Percentiles rank a stretch among this genome's conserved stretches.
Evolutionary conservation across 2,888 invertebrate species (phyloP).

Genomic region (Hirtodrosophila duncani): DNA sequence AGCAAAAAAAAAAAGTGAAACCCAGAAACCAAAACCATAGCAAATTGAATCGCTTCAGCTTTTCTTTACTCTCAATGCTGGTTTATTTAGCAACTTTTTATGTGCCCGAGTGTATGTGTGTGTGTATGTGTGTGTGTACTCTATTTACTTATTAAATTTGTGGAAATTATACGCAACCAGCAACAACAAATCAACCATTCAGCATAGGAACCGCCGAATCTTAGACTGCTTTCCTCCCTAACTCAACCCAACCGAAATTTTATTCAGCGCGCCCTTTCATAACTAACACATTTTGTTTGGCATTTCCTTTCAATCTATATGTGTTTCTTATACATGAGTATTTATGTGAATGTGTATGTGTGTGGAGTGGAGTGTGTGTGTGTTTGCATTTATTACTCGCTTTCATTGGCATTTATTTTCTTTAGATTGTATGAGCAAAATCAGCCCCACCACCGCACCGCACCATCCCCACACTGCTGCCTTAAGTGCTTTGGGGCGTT

Average conservation of each 20-base stretch:
- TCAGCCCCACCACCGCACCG: constrained; percentile 11
- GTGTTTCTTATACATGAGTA: constrained; percentile 19
- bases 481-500: constrained; percentile 36
- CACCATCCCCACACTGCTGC: constrained; percentile 8
- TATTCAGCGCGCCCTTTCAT: constrained; percentile 38
- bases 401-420: constrained; percentile 70
- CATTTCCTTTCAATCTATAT: constrained; percentile 43
- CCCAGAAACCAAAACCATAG: constrained; percentile 1
- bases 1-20: background rate
- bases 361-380: constrained; percentile 14
- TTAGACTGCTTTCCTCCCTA: background rate
- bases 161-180: constrained; percentile 52
- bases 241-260: background rate
- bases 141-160: constrained; percentile 73
- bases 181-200: constrained; percentile 18
- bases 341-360: constrained; percentile 14
- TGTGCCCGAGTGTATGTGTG: background rate
- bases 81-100: constrained; percentile 54
- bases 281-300: constrained; percentile 51
- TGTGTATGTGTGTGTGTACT: constrained; percentile 16
- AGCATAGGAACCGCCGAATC: constrained; percentile 4
- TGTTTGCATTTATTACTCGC: constrained; percentile 64
- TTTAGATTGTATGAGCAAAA: no score
- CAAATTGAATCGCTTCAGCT: no score
- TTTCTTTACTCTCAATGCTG: constrained; percentile 26